phyloP scores from a whole-genome alignment of 2,113 vertebrate genomes.

The Ophthalmotilapia sp. region DNA sequence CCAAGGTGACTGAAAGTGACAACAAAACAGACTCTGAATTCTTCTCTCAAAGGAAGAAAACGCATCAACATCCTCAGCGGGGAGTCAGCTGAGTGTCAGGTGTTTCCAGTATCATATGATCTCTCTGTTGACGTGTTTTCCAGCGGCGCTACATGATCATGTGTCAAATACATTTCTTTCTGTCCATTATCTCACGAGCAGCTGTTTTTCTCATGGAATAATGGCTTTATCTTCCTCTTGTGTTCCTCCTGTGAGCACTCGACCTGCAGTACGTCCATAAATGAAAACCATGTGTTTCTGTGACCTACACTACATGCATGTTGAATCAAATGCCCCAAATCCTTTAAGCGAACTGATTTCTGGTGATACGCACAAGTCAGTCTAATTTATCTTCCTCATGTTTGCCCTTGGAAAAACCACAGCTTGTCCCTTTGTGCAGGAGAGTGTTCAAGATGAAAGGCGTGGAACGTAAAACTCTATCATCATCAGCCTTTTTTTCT shows the following conservation, averaged over 20 bases:
- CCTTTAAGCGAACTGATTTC: not conserved
- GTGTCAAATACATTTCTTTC: not conserved
- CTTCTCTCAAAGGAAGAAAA: not conserved
- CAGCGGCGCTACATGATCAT: not conserved
- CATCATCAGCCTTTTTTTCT: conserved; percentile 22
- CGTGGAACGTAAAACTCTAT: conserved; percentile 3
- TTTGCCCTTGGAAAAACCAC: conserved; percentile 32
- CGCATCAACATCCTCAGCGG: not conserved
- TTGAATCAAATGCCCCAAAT: not conserved
- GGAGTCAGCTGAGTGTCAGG: not conserved
- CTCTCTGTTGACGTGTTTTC: not conserved
- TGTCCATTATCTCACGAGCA: not conserved
- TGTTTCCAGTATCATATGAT: not conserved
- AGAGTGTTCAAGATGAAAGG: conserved; percentile 22
- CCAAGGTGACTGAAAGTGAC: not conserved
- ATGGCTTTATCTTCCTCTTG: not conserved
- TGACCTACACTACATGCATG: not conserved
- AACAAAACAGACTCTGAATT: not conserved
- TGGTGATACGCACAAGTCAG: not conserved
- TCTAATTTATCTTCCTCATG: conserved; percentile 16
- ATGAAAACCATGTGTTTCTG: not conserved
- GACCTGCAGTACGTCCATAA: not conserved
- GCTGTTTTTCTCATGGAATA: not conserved
- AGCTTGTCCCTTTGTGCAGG: conserved; percentile 16
- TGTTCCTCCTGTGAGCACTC: not conserved